phyloP scores from a whole-genome alignment of 2,888 invertebrate species.

The Oscheius sp. region DNA sequence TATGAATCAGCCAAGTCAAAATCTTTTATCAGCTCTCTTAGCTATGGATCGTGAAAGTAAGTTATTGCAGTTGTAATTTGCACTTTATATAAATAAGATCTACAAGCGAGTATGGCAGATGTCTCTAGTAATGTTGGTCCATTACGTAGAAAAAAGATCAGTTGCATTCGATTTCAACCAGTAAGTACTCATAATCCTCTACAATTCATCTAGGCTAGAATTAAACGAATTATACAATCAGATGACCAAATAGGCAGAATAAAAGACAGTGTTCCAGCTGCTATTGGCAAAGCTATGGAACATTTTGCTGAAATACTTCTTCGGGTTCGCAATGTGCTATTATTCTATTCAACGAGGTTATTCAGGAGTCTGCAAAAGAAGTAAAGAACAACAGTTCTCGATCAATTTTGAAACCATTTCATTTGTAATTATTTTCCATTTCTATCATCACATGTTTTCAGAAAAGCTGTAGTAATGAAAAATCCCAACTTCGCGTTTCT shows the following conservation, averaged over 20 bases:
- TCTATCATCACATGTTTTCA: constrained; percentile 38
- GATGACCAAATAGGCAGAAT: constrained; percentile 99
- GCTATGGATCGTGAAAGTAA: too few species aligned
- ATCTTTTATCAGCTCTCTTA: too few species aligned
- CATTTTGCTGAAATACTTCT: constrained; percentile 71
- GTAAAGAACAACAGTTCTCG: constrained; percentile 64
- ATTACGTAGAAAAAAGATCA: neutral
- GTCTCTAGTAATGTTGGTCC: neutral
- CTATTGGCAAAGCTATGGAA: constrained; percentile 79
- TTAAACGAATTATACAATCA: constrained; percentile 99
- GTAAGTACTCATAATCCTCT: constrained; percentile 41
- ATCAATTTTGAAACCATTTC: neutral
- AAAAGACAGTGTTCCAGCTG: constrained; percentile 97
- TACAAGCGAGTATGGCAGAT: too few species aligned
- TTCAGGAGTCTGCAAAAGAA: constrained; percentile 46
- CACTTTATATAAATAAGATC: too few species aligned
- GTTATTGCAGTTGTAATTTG: too few species aligned
- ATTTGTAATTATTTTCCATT: neutral
- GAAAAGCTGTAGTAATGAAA: constrained; percentile 62
- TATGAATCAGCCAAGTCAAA: too few species aligned
- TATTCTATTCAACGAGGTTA: neutral
- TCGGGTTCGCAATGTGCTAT: constrained; percentile 41
- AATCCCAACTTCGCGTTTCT: constrained; percentile 66
- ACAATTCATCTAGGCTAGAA: constrained; percentile 77
- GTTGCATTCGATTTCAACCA: constrained; percentile 63